A percentile compares a stretch with the other conserved stretches of the same genome.
Conservation (phyloP, 2,797 vertebrate genomes). For the Gallirallus australis region DNA sequence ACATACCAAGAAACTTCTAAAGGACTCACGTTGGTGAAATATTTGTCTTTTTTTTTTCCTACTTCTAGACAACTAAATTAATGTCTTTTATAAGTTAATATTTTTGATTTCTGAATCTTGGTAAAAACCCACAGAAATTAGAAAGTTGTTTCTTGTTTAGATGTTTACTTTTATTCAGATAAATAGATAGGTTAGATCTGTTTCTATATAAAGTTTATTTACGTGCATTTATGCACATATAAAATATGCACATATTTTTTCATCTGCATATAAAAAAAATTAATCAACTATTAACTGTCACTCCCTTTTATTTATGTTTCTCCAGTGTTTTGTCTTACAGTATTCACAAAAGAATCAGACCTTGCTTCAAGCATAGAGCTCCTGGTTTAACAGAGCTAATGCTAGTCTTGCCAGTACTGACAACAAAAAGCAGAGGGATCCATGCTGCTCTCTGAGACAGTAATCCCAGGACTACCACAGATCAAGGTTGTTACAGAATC, state of each 20-base stretch:
- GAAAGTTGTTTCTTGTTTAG: not conserved
- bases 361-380: not conserved
- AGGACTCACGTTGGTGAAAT: not conserved
- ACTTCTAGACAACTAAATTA: not conserved
- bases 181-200: not conserved
- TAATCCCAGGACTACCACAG: not conserved
- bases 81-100: not conserved
- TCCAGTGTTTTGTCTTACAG: not conserved
- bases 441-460: not conserved
- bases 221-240: not conserved
- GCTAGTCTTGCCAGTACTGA: not conserved
- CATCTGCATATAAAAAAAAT: not conserved
- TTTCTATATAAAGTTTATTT: not conserved
- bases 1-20: not conserved
- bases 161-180: not conserved
- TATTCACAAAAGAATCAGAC: rapidly evolving
- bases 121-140: not conserved
- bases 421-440: not conserved
- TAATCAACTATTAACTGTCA: not conserved
- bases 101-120: not conserved
- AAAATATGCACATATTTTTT: not conserved
- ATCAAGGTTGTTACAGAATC: not conserved
- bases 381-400: not conserved
- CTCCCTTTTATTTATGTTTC: not conserved
- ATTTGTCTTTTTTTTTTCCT: not conserved